Conservation (phyloP, 2,113 vertebrate species). For the Grammomys surdaster region DNA sequence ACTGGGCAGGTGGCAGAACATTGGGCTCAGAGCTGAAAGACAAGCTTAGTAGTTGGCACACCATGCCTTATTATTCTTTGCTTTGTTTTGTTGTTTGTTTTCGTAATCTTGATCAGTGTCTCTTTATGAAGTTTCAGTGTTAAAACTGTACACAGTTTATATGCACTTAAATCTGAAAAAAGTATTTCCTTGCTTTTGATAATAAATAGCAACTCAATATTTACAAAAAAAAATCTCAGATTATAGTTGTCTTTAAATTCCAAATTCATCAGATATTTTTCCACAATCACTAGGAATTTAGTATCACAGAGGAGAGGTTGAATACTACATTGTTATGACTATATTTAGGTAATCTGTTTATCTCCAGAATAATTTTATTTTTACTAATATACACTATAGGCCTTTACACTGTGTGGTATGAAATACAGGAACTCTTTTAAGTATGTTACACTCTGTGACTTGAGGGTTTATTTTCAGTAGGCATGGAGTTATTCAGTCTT, state of each 20-base stretch:
- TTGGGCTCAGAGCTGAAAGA: not conserved
- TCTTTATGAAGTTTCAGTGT: too few species aligned
- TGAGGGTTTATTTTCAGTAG: conserved; percentile 20
- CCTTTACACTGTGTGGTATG: not conserved
- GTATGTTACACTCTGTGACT: not conserved
- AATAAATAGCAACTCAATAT: not conserved
- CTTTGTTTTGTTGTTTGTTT: not conserved
- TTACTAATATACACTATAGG: not conserved
- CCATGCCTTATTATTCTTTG: not conserved
- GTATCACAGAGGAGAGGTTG: not conserved
- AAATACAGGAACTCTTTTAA: not conserved
- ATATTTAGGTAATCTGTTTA: not conserved
- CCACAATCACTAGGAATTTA: not conserved
- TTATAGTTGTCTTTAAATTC: not conserved
- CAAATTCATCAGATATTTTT: not conserved
- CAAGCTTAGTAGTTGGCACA: not conserved
- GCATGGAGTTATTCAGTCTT: not conserved
- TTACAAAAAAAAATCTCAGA: not conserved
- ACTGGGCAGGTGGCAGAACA: not conserved
- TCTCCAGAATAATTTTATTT: not conserved
- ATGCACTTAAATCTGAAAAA: not conserved
- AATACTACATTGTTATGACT: not conserved
- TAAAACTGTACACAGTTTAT: not conserved
- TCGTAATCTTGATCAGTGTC: not conserved
- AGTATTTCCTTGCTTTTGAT: not conserved